Conservation (phyloP, 2,888 invertebrate species). For the Exephanes ischioxanthus region DNA sequence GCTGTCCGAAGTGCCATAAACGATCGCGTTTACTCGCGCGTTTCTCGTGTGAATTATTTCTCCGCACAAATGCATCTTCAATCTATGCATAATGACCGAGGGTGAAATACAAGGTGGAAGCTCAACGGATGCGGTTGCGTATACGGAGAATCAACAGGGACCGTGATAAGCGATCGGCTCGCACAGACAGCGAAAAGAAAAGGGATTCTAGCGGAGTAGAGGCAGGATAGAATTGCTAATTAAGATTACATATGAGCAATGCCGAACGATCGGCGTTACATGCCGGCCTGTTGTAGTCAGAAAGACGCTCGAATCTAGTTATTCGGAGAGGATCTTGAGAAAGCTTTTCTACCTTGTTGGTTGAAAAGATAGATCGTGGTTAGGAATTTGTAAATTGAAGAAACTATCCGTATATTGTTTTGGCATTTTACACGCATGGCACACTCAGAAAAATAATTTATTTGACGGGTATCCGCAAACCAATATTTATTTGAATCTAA, state of each 20-base stretch:
- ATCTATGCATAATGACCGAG: conserved; percentile 13
- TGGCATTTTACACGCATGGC: no score
- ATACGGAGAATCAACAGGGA: neutral
- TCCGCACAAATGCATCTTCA: conserved; percentile 5
- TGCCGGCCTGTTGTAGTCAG: no score
- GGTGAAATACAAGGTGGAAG: neutral
- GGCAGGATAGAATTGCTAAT: neutral
- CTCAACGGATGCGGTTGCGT: neutral
- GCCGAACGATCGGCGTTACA: neutral
- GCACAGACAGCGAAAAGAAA: neutral
- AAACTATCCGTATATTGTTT: no score
- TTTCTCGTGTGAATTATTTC: conserved; percentile 19
- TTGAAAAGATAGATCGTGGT: no score
- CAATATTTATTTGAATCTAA: no score
- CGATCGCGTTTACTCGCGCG: conserved; percentile 58
- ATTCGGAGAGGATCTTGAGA: neutral
- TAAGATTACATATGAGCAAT: neutral
- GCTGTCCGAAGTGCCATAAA: conserved; percentile 71
- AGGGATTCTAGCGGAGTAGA: neutral
- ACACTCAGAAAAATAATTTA: no score
- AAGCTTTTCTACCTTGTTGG: neutral
- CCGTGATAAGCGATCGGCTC: neutral
- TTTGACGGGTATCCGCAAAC: no score
- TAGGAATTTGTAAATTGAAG: no score
- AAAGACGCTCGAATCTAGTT: neutral